Conservation (phyloP, 1,140 invertebrate genomes). For the Trissolcus basalis region DNA sequence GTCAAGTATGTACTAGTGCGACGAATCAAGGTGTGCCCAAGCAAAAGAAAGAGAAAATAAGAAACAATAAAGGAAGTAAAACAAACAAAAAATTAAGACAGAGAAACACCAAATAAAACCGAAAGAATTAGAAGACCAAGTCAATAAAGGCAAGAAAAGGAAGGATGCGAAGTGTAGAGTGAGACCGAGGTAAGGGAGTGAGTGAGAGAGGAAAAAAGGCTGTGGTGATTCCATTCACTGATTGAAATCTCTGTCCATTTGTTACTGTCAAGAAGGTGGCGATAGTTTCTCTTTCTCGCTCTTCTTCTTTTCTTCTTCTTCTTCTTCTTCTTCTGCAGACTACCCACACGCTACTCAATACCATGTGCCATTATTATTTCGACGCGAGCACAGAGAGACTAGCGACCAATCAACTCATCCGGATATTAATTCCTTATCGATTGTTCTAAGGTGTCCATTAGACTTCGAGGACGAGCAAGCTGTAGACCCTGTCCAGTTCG, state of each 20-base stretch:
- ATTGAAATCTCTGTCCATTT: conserved; percentile 80
- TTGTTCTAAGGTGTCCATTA: conserved; percentile 64
- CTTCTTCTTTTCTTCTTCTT: conserved; percentile 55
- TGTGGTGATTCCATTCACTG: conserved; percentile 78
- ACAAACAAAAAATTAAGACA: conserved; percentile 46
- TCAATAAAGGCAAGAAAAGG: conserved; percentile 60
- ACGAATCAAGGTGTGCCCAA: conserved; percentile 70
- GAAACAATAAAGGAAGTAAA: conserved; percentile 43
- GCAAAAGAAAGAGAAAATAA: conserved; percentile 31
- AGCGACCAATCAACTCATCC: conserved; percentile 72
- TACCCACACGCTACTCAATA: conserved; percentile 69
- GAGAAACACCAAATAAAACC: conserved; percentile 57
- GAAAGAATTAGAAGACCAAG: conserved; percentile 63
- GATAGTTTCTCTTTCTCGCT: conserved; percentile 74
- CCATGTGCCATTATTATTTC: conserved; percentile 72
- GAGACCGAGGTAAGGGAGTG: conserved; percentile 40
- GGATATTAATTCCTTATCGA: conserved; percentile 76
- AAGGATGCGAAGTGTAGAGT: conserved; percentile 61
- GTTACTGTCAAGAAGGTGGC: conserved; percentile 80
- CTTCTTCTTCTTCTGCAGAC: conserved; percentile 59
- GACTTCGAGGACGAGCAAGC: conserved; percentile 54
- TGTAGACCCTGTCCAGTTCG: conserved; percentile 45
- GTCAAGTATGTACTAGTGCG: conserved; percentile 60
- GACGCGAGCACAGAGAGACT: conserved; percentile 61
- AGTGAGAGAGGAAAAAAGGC: conserved; percentile 55